Percentiles rank a stretch among this genome's conserved stretches.
Conservation (phyloP, 2,797 vertebrate genomes). For the Lerista edwardsae region DNA sequence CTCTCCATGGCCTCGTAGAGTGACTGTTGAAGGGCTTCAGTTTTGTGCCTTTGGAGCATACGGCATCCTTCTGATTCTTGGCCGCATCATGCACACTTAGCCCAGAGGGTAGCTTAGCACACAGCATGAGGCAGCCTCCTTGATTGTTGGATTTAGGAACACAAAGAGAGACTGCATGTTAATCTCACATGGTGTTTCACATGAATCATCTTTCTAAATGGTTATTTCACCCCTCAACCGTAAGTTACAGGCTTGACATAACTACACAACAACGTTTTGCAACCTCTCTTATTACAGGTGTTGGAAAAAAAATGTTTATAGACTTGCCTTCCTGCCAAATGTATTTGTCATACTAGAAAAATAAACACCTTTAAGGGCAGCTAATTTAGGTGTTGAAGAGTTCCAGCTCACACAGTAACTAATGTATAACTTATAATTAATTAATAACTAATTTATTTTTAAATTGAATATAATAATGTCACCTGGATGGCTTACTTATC, state of each 20-base stretch:
- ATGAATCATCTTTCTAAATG: conserved; percentile 24
- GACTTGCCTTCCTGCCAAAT: conserved; percentile 5
- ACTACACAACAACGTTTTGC: conserved; percentile 19
- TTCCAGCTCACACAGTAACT: neutral
- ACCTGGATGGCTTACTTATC: neutral
- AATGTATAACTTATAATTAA: neutral
- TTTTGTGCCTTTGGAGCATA: neutral
- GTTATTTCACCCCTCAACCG: conserved; percentile 8
- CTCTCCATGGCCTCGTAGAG: neutral
- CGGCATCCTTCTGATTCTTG: neutral
- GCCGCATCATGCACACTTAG: neutral
- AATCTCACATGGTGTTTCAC: conserved; percentile 3
- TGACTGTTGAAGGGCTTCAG: neutral
- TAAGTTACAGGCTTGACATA: neutral
- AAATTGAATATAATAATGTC: too few relatives aligned
- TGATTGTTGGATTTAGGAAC: neutral
- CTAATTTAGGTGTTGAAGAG: neutral
- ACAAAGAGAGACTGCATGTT: neutral
- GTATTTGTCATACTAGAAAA: conserved; percentile 25
- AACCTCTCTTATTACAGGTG: neutral
- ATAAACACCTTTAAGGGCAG: neutral
- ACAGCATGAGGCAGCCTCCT: neutral
- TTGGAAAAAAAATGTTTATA: conserved; percentile 1
- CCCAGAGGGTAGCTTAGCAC: neutral
- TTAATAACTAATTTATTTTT: too few relatives aligned